Base-by-base conservation (phyloP, 2,888 invertebrate species). In the Drosophila paramelanica region DNA sequence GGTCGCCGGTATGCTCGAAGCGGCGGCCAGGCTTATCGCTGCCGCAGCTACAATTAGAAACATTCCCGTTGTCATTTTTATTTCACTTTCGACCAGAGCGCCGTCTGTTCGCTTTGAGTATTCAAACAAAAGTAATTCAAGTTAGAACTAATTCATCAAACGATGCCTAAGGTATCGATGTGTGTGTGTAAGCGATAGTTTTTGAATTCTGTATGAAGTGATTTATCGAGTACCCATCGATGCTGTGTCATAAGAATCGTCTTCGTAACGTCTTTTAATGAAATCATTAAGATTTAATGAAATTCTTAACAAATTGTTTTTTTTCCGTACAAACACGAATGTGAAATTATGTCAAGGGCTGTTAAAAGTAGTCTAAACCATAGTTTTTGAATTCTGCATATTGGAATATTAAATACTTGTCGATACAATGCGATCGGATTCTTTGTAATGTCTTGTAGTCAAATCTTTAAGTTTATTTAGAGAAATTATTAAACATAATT, bases 1-100 rank as follows among this genome's bases (percentile, higher is more conserved):
- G 13, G 95, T 45, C 5, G 66, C 81, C 49, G 77, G 81, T 47
- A 84, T 72, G 64, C 81, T 84, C 6, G 87, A 86, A 11, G 77
- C 79, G 31, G 47, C 55, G 6, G 50, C 50, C 4, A 71, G 27
- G 64, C 70, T 70, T 75, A 81, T 70, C 58, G 73, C 70, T 33
- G 57, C 60, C 6, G 42, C 66, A 64, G 79, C 79, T 73, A 80
- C 68, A 75, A 82, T 61, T 70, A 79, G 5, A 53, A 68, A 43
- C 20, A 33, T 36, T 50, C 38, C 60, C n/a, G 33, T 23, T 17
- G 10, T 43, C 73, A 77, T 77, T 56, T 59, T 57, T 0, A 3
- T 27, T 27, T 27, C 8, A 10, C 31, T 1, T 7, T 36, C 43
- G 36, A 17, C 39, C 14, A 39, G 31, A 33, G n/a, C 23, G 11